Evolutionary conservation across 2,113 vertebrate genomes (phyloP).

Genomic region (Aegithalos caudatus): DNA sequence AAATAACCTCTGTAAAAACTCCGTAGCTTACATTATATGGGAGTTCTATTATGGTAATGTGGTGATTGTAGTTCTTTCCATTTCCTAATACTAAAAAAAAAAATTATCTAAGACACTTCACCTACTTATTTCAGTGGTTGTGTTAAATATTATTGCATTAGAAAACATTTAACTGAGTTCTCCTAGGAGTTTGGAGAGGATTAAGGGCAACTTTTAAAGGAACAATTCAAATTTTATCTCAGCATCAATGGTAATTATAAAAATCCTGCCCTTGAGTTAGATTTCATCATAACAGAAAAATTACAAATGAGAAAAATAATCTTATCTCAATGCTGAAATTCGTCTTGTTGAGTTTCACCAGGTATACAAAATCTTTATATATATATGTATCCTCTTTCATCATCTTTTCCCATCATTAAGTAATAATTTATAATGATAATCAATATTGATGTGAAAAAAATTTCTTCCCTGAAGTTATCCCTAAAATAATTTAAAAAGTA

Average conservation of each 20-base stretch:
- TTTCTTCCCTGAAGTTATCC: not conserved
- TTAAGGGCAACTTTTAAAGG: not conserved
- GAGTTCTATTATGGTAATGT: not conserved
- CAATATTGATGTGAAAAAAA: not conserved
- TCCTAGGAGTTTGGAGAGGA: not conserved
- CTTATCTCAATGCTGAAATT: not conserved
- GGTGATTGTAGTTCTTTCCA: not conserved
- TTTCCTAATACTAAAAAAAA: not conserved
- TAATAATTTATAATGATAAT: not conserved
- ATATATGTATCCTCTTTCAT: not conserved
- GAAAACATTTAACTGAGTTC: not conserved
- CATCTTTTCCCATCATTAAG: not conserved
- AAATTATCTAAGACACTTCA: not conserved
- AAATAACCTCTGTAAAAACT: not conserved
- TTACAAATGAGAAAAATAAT: not conserved
- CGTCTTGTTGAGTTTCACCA: not conserved
- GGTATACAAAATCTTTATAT: not conserved
- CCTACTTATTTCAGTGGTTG: not conserved
- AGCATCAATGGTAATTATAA: not conserved
- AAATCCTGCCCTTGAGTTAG: constrained; percentile 1
- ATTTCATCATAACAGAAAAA: not conserved
- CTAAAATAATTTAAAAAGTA: not conserved
- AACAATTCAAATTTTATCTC: not conserved
- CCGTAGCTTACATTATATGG: not conserved
- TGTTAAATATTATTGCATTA: not conserved